Evolutionary conservation across 2,797 vertebrate genomes (phyloP).

Genomic region (Anniella stebbinsi): DNA sequence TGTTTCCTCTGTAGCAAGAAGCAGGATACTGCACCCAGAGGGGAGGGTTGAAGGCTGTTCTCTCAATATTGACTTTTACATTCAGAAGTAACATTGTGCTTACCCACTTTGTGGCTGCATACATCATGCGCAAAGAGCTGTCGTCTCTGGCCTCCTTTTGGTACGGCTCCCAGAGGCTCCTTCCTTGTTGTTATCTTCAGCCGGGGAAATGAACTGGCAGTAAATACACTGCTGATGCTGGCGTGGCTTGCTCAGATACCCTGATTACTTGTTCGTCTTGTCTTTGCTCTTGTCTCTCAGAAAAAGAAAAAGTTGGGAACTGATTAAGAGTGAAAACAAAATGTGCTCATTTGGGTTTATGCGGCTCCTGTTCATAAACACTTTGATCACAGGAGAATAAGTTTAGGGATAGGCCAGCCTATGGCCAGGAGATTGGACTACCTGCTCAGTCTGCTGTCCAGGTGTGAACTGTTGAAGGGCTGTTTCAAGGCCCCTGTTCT

Average conservation of each 20-base stretch:
- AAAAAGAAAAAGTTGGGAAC: constrained; percentile 18
- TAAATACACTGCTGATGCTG: not conserved
- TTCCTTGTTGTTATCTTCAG: constrained; percentile 11
- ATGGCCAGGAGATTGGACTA: too few relatives aligned
- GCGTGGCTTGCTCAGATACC: constrained; percentile 22
- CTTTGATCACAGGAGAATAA: not conserved
- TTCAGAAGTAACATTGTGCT: constrained; percentile 32
- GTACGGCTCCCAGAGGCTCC: not conserved
- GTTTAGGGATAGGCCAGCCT: too few relatives aligned
- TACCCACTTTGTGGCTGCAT: not conserved
- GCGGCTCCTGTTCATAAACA: not conserved
- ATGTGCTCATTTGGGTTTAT: constrained; percentile 11
- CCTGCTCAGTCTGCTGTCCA: not conserved
- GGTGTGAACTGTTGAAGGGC: too few relatives aligned
- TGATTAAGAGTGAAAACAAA: constrained; percentile 35
- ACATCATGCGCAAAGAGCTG: not conserved
- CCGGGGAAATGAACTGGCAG: not conserved
- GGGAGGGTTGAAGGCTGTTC: constrained; percentile 40
- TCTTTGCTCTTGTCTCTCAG: not conserved
- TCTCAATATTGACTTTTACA: constrained; percentile 61
- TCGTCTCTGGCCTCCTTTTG: not conserved
- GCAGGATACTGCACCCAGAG: not conserved
- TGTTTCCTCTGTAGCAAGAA: not conserved
- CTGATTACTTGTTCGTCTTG: constrained; percentile 26
- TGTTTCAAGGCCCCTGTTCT: too few relatives aligned